Evolutionary conservation across 2,113 vertebrate species (phyloP).

Genomic region (Etheostoma spectabile): DNA sequence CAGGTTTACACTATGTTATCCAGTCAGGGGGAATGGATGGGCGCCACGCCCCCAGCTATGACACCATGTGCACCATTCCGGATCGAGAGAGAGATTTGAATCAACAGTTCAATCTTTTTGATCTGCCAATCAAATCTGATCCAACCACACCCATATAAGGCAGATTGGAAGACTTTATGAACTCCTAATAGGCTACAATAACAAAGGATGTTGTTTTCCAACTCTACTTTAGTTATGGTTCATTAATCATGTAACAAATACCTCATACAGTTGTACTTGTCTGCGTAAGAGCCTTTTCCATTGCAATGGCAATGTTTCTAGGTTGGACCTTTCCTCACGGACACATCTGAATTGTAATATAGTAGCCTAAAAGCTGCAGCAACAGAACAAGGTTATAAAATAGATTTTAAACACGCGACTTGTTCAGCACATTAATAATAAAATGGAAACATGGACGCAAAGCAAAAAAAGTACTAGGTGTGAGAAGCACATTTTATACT

Average conservation of each 20-base stretch:
- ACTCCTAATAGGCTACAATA: not conserved
- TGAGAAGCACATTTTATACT: not conserved
- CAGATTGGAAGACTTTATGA: not conserved
- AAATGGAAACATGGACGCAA: not conserved
- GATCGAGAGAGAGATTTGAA: not conserved
- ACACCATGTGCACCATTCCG: not conserved
- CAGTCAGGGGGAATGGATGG: no score
- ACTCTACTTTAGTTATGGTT: not conserved
- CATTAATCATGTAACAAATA: no score
- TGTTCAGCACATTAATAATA: not conserved
- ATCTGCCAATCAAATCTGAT: not conserved
- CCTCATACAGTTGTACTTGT: no score
- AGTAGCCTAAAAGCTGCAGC: not conserved
- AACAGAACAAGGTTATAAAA: not conserved
- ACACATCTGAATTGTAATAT: not conserved
- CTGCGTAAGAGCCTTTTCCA: no score
- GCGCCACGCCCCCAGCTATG: no score
- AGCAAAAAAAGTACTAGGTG: not conserved
- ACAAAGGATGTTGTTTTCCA: not conserved
- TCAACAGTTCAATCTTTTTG: no score
- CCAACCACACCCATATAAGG: not conserved
- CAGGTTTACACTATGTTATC: no score
- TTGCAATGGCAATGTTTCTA: no score
- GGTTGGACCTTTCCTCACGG: not conserved
- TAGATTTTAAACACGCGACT: not conserved